Percentiles rank a stretch among this genome's conserved stretches.
Evolutionary conservation across 2,797 vertebrate species (phyloP).

Genomic region (Toxotes lorentzi): DNA sequence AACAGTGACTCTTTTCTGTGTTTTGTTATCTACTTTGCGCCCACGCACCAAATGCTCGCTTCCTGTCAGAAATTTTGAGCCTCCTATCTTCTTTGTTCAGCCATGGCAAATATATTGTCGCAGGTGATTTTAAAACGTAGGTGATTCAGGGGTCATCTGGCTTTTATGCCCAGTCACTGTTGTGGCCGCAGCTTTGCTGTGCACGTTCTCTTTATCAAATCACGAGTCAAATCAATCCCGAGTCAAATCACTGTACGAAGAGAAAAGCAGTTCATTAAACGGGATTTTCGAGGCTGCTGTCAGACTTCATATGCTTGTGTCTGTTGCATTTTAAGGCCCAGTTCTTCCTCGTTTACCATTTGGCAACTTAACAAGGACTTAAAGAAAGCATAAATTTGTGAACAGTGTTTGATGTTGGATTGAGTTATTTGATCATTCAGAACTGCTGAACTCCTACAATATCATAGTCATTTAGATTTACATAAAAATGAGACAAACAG

Average conservation of each 20-base stretch:
- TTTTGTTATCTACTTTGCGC: constrained; percentile 30
- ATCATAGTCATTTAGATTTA: background rate
- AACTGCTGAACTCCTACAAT: background rate
- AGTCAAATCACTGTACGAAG: background rate
- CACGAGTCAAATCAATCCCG: constrained; percentile 1
- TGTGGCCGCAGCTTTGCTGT: constrained; percentile 1
- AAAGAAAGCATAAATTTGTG: background rate
- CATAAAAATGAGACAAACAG: background rate
- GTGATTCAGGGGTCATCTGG: constrained; percentile 5
- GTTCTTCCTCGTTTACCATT: background rate
- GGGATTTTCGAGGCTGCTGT: constrained; percentile 20
- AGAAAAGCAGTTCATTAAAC: background rate
- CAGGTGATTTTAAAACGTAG: constrained; percentile 29
- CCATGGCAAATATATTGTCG: constrained; percentile 7
- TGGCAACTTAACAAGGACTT: background rate
- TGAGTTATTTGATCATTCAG: background rate
- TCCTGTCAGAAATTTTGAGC: constrained; percentile 8
- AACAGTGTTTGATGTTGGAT: constrained; percentile 1
- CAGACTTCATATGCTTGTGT: background rate
- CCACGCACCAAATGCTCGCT: constrained; percentile 23
- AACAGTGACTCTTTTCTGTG: constrained; percentile 4
- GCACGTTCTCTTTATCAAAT: background rate
- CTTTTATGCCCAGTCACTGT: background rate
- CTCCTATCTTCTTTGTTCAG: constrained; percentile 23
- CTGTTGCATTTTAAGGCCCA: background rate